A percentile compares a stretch with the other conserved stretches of the same genome.
These are phyloP conservation scores for Echinarachnius parma DNA, from an alignment of 53 echinoderm and acorn worm species.

Conservation along the genomic window DNA sequence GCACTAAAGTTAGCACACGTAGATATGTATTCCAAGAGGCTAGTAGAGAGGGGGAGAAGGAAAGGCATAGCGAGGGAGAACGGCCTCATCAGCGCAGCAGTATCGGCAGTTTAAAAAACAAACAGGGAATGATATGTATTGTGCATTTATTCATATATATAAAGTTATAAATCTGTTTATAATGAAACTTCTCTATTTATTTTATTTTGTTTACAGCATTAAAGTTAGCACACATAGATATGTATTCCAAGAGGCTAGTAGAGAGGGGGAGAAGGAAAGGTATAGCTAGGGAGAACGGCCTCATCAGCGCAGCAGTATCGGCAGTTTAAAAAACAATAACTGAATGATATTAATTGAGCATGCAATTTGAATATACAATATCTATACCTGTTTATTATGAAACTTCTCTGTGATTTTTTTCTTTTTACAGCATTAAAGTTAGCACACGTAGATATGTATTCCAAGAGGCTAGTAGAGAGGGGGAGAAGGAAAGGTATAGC, in stretches of 20 bases:
- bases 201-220: no score
- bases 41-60: constrained; percentile 89
- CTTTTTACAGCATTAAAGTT: constrained; percentile 89
- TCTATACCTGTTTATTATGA: no score
- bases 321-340: no score
- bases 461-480: constrained; percentile 82
- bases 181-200: no score
- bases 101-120: constrained; percentile 61
- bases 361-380: no score
- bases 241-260: constrained; percentile 84
- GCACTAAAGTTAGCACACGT: constrained; percentile 96
- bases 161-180: no score
- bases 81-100: constrained; percentile 75
- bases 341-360: no score
- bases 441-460: constrained; percentile 97
- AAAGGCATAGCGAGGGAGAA: constrained; percentile 85
- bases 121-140: no score
- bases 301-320: constrained; percentile 75
- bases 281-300: constrained; percentile 79
- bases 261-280: constrained; percentile 91
- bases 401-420: no score
- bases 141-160: no score
- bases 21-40: constrained; percentile 86
- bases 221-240: constrained; percentile 94
- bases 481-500: constrained; percentile 88